Base-by-base conservation (phyloP, 2,888 invertebrate genomes). In the Megastigmus dorsalis region DNA sequence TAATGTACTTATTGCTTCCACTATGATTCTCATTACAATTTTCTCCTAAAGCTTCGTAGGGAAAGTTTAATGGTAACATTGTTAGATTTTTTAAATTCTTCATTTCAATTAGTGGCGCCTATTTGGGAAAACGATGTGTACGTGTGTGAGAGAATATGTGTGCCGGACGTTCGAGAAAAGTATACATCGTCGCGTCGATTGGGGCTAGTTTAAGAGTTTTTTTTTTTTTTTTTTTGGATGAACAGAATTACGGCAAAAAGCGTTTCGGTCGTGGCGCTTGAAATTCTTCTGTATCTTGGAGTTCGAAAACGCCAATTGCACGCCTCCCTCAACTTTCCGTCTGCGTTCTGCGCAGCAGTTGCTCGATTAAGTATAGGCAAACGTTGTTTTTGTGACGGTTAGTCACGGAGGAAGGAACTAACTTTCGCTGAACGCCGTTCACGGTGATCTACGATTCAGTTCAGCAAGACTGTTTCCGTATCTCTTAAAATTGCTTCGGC, bases 41-140 rank as follows among this genome's bases (percentile, higher is more conserved):
- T 72, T 38, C n/a, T n/a, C n/a, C 80, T 78, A 79, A 82, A 83
- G 80, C 81, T 76, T 79, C 72, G 50, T 79, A 78, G 70, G 76
- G 78, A 78, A 77, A 78, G 70, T 77, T n/a, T 52, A 76, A 68
- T 43, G 50, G 52, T 41, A 60, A 30, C 4, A 52, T 43, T 52
- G 9, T 54, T 62, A n/a, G n/a, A n/a, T 66, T 18, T 33, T 13
- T 54, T 48, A 20, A 48, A 48, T 48, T 41, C 3, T 41, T 41
- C n/a, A 9, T 65, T 41, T n/a, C 48, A 48, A 26, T 30, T n/a
- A 59, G 59, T 52, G 50, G 50, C 26, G 5, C n/a, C 50, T 45
- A 63, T 15, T 45, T 63, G 55, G 59, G 66, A 72, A 72, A 66
- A 63, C 55, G 62, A 65, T 20, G 10, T 50, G 43, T 43, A 38